Evolutionary conservation across 2,113 vertebrate species (phyloP), one percentile per base, ranked within the genome.

Genomic region (Hucho hucho): DNA sequence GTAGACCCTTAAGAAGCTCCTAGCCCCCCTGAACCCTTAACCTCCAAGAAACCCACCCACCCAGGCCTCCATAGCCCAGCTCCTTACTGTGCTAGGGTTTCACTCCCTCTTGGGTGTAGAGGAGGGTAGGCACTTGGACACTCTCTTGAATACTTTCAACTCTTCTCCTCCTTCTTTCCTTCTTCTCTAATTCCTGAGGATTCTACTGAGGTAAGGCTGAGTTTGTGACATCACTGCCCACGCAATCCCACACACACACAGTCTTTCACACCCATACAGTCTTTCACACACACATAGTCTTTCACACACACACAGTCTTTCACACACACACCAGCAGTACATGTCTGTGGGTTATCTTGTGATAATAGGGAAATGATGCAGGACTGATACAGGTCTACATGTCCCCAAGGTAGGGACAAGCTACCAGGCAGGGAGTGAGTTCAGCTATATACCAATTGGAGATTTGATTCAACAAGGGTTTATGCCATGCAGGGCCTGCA

Each of bases 131-230:
- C 81, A 72, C 73, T 80, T 74, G 85, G 77, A 70, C 71, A 26
- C 66, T 69, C 64, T 79, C 70, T 75, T 77, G 73, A 86, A 79
- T 87, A 64, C 75, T 79, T 67, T 70, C 74, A 69, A 61, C 22
- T 79, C 25, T 63, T 78, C 61, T 64, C 71, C 63, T 87, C 75
- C 66, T 80, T 80, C 69, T 32, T 24, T 5, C 68, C n/a, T 71
- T 78, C 63, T 75, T 83, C 79, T 82, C 53, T 72, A 72, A 81
- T 69, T 64, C 37, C 56, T 37, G 14, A 70, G 77, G 87, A 86
- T 72, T 83, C 75, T 76, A 79, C 66, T 87, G 80, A 87, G 92
- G 92, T 93, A 92, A 87, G 90, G 64, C 18, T 46, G 43, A 16
- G 12, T 9, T 11, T 72, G 18, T 70, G 29, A 16, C 22, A 76